These are phyloP conservation scores for Fulica atra DNA, from an alignment of 2,113 vertebrate genomes.

Conservation along the genomic window DNA sequence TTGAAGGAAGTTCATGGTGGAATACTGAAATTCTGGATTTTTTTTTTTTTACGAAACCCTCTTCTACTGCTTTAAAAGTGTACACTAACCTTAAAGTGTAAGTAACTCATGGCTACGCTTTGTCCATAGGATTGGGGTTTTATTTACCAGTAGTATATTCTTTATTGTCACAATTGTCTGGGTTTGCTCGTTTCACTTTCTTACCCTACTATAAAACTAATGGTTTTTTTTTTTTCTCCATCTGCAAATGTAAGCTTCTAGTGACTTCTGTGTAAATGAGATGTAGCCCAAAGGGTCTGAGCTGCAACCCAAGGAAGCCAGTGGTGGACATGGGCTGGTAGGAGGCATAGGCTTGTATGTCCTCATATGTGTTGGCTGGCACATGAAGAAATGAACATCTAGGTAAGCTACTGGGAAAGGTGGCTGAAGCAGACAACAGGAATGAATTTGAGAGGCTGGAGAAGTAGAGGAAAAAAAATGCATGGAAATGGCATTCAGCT, in stretches of 20 bases:
- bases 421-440: background rate
- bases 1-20: background rate
- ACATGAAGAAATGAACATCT: background rate
- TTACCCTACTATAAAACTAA: background rate
- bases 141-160: background rate
- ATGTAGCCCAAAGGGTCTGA: background rate
- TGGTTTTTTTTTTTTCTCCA: background rate
- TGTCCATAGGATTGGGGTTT: background rate
- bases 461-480: background rate
- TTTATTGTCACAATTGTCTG: background rate
- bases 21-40: background rate
- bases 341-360: background rate
- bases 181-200: background rate
- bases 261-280: background rate
- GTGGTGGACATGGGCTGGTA: background rate
- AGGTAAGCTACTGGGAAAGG: background rate
- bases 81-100: background rate
- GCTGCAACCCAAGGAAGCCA: background rate
- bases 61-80: background rate
- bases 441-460: background rate
- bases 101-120: background rate
- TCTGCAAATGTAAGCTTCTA: background rate
- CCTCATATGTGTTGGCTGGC: background rate
- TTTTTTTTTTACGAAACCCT: background rate
- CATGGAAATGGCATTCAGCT: background rate